Base-by-base conservation (phyloP, 2,113 vertebrate species). In the Vulpes lagopus region DNA sequence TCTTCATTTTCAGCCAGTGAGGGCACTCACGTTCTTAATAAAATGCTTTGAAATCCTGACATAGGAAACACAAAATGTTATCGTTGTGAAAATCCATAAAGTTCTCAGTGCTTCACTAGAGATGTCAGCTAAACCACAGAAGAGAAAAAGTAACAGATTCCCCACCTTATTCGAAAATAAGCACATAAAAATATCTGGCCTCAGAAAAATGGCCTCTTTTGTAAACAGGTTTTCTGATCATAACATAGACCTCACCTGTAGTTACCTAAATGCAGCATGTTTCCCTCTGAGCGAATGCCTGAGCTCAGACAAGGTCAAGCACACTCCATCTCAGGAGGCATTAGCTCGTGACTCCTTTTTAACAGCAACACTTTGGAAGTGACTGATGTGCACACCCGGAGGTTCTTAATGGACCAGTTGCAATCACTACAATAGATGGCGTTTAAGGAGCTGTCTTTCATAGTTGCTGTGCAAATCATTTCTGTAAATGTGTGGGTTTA, bases 401-500 rank as follows among this genome's bases (percentile, higher is more conserved):
- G 55, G 38, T 85, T 95, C 91, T 92, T 97, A 97, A 96, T 88
- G 94, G 95, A 81, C 22, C 32, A 16, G 11, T 82, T 51, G 8
- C 23, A 82, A 92, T 94, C 65, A 25, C 83, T 74, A 82, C 49
- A 92, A 64, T 38, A 92, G 57, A 74, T 22, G 49, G 55, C 88
- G 38, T 90, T 88, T 92, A 76, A 92, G 57, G 43, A 95, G 69
- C 67, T 51, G 23, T 95, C 87, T 92, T 94, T 96, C 71, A 76
- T 79, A 93, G 82, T 87, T 96, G 74, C 90, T 95, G 49, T 89
- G 71, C 87, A 96, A 97, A 94, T 94, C 51, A 8, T 96, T 97
- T 97, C 83, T 15, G n/a, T 92, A 94, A 92, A 78, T 55, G 20
- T 86, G 81, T 96, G 93, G 90, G 25, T 55, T 98, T 96, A 96